Evolutionary conservation across 2,888 invertebrate species (phyloP), one percentile per base, ranked within the genome.

Genomic region (Drosophila atripex): DNA sequence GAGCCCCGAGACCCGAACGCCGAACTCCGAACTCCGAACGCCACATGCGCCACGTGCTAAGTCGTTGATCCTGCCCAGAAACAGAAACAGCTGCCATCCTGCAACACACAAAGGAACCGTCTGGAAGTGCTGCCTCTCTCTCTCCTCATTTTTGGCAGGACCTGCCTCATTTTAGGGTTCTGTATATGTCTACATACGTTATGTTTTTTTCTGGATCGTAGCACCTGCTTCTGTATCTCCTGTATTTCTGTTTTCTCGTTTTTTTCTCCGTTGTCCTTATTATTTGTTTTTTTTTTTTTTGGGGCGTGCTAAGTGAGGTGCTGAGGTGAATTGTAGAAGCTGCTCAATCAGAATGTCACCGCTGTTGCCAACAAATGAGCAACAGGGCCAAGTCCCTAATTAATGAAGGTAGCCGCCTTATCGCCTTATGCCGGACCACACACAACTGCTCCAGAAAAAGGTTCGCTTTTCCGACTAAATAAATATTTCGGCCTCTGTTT

Each of bases 31-130:
- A 35, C 85, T 8, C 9, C 28, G 28, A 35, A 35, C 85, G 79
- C 85, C 79, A 84, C 79, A 80, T 86, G 80, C 80, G 82, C 82
- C 82, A 82, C 82, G 82, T 82, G 82, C 82, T 82, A 87, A 87
- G 82, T 80, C 82, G 88, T 87, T 87, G 82, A 87, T 82, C 88
- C 82, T 82, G 82, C 41, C 55, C 73, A 61, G 54, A 32, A 74
- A 63, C 58, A 63, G 58, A 32, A 74, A 69, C 63, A 74, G 58
- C 55, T 71, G 64, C 68, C 75, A 60, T 56, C 64, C 53, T 35
- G 56, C 41, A 49, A 7, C 43, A 54, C 46, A 41, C 64, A 63
- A 56, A 69, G 52, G 59, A 53, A 56, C 59, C 59, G 52, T 49
- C 46, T 56, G 58, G 47, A 18, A 16, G 25, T 43, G 41, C 49